phyloP scores from a whole-genome alignment of 1,140 invertebrate species.

The Coelopa frigida region DNA sequence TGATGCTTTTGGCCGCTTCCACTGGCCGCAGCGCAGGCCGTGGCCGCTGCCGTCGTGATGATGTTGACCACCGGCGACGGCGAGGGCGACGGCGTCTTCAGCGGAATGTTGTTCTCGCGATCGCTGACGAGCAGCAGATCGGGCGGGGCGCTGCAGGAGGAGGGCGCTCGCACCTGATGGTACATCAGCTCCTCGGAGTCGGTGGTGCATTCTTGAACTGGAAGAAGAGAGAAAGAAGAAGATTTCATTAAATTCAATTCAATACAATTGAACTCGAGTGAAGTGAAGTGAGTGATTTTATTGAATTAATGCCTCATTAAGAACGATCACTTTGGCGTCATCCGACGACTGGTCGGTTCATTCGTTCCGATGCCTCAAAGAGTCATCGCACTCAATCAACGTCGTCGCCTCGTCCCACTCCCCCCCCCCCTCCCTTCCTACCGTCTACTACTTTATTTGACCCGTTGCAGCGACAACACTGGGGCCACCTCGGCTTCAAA shows the following conservation, averaged over 20 bases:
- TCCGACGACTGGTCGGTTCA: too few relatives aligned
- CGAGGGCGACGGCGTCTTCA: slow-evolving; percentile 36
- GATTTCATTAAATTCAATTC: too few relatives aligned
- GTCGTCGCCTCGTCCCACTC: too few relatives aligned
- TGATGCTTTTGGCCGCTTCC: slow-evolving; percentile 7
- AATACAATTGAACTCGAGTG: not conserved
- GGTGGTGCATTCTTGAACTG: slow-evolving; percentile 44
- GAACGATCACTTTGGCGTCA: too few relatives aligned
- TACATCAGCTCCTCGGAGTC: slow-evolving; percentile 45
- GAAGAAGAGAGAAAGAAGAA: slow-evolving; percentile 18
- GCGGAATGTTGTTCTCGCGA: slow-evolving; percentile 43
- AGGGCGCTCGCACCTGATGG: slow-evolving; percentile 43
- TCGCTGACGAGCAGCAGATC: slow-evolving; percentile 42
- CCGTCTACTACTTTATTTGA: too few relatives aligned
- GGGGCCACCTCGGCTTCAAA: too few relatives aligned
- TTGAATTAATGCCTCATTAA: too few relatives aligned
- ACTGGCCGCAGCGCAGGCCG: slow-evolving; percentile 4
- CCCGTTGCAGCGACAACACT: too few relatives aligned
- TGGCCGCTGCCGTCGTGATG: slow-evolving; percentile 25
- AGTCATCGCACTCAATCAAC: too few relatives aligned
- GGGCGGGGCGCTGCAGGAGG: slow-evolving; percentile 42
- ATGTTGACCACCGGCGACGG: slow-evolving; percentile 42
- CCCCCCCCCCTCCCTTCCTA: too few relatives aligned
- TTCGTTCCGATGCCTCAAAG: too few relatives aligned
- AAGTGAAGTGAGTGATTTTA: too few relatives aligned